Conservation (phyloP, 2,797 vertebrate species). For the Erethizon dorsatum region DNA sequence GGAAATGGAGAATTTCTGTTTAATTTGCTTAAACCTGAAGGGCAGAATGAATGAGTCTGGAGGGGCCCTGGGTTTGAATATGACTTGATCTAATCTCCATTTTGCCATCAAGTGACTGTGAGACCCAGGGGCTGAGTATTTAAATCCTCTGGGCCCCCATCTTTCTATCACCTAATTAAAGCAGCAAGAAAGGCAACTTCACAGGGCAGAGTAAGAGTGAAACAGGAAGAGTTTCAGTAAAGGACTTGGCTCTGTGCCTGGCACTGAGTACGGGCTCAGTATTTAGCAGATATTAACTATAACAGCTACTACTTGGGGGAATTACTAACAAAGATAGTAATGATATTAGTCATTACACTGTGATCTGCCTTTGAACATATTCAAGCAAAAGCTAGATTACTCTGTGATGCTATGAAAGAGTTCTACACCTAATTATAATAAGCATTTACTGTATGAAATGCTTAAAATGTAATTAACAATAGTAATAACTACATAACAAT, state of each 20-base stretch:
- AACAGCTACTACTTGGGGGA: neutral
- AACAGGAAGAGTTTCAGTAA: neutral
- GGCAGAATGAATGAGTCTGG: neutral
- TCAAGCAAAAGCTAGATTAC: neutral
- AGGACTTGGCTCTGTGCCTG: neutral
- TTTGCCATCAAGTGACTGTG: neutral
- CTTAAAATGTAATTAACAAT: neutral
- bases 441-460: neutral
- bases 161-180: neutral
- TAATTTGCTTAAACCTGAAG: slow-evolving; percentile 5
- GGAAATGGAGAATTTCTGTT: slow-evolving; percentile 7
- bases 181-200: neutral
- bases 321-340: neutral
- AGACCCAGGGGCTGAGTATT: neutral
- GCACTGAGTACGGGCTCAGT: neutral
- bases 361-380: neutral
- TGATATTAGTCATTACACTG: neutral
- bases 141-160: neutral
- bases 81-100: neutral
- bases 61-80: neutral
- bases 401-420: neutral
- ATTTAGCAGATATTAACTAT: neutral
- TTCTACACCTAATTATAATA: neutral
- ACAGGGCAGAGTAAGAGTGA: neutral
- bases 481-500: neutral